Conservation (phyloP, 2,888 invertebrate species). For the Allolobophora icterica region DNA sequence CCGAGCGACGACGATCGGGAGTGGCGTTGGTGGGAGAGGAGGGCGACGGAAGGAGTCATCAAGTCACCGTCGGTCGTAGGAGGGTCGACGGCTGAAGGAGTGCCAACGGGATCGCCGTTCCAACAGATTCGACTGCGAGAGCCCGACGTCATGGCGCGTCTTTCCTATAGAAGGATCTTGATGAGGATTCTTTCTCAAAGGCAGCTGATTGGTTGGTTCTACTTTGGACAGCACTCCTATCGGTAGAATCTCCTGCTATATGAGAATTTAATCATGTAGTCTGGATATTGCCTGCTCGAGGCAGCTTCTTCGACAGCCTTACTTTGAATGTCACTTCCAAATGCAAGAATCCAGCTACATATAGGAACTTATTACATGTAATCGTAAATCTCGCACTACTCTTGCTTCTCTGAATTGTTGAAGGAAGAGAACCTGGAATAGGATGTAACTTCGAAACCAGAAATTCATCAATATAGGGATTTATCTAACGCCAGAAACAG, state of each 20-base stretch:
- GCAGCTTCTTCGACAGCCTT: background rate
- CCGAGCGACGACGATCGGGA: background rate
- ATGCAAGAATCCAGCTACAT: background rate
- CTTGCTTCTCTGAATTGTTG: too few relatives aligned
- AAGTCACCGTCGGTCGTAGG: background rate
- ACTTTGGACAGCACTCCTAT: too few relatives aligned
- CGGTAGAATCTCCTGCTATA: too few relatives aligned
- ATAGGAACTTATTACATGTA: background rate
- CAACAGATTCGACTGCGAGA: background rate
- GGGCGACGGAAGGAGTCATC: background rate
- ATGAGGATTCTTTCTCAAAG: background rate
- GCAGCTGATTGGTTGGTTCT: background rate
- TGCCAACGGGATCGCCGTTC: background rate
- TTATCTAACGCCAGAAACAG: too few relatives aligned
- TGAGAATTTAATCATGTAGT: too few relatives aligned
- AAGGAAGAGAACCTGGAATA: too few relatives aligned
- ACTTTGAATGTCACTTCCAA: background rate
- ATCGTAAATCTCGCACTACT: too few relatives aligned
- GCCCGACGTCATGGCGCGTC: background rate
- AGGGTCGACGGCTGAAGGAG: background rate
- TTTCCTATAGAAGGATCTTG: background rate
- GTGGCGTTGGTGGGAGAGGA: background rate
- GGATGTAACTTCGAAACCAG: too few relatives aligned
- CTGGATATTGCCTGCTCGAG: too few relatives aligned
- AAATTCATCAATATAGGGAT: too few relatives aligned